Evolutionary conservation across 2,888 invertebrate genomes (phyloP).

Genomic region (Glaucopsyche alexis): DNA sequence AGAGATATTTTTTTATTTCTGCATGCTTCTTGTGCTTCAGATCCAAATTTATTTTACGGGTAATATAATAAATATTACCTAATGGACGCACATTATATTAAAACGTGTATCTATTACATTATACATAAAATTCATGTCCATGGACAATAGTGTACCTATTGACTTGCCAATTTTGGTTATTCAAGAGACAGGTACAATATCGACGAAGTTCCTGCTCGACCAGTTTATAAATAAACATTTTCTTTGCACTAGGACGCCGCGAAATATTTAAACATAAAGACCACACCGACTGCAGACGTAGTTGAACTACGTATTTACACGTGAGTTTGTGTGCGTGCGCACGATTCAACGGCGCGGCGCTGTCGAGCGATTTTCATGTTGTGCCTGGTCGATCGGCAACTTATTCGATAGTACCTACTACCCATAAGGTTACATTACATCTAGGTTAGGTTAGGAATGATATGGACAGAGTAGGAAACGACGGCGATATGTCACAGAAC

Average conservation of each 20-base stretch:
- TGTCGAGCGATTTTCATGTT: no score
- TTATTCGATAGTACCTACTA: neutral
- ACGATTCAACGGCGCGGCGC: no score
- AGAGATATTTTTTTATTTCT: neutral
- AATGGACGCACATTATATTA: neutral
- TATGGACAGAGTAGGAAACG: neutral
- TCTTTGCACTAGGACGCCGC: no score
- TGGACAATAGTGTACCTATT: neutral
- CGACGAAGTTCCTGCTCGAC: neutral
- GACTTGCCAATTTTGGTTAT: neutral
- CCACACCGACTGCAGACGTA: no score
- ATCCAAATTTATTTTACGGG: neutral
- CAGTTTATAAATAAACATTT: no score
- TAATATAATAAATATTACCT: neutral
- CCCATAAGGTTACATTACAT: neutral
- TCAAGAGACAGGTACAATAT: neutral
- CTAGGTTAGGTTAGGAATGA: conserved; percentile 22
- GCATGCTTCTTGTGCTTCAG: no score
- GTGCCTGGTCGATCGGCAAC: no score
- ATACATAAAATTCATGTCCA: neutral
- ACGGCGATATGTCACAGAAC: neutral
- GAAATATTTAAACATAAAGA: no score
- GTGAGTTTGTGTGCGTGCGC: no score
- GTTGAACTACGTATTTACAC: no score
- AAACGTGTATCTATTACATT: neutral